Base-by-base conservation (phyloP, 2,888 invertebrate genomes). In the Ptilodon capucinus region DNA sequence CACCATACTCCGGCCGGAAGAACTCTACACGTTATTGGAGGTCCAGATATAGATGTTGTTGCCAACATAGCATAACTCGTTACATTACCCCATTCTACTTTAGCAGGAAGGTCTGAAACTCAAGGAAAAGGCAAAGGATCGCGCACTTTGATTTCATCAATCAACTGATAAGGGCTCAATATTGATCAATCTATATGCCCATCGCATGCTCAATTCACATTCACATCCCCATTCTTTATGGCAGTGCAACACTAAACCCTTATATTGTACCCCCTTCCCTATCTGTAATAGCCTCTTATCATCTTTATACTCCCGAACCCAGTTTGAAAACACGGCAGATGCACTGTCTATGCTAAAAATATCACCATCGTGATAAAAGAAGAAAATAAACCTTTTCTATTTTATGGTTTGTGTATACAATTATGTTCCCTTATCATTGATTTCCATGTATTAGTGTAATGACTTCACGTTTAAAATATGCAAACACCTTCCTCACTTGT, bases 211-310 rank as follows among this genome's bases (percentile, higher is more conserved):
- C 60, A 52, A 57, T 65, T 56, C 68, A 74, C 79, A 80, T 82
- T 81, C 69, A 65, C 67, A 71, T 59, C 64, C 67, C 69, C 73
- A 56, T 38, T 6, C 56, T 70, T 64, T 54, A 64, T 53, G 54
- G 21, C 48, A 14, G 67, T 46, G 69, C 68, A 74, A 69, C 74
- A 73, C 66, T 72, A 83, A 79, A 65, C 68, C 73, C 69, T 73
- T 71, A 67, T 63, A 67, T 55, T 72, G 66, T 43, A 56, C 66
- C 75, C 73, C 72, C 70, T 68, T 69, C 70, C 64, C 71, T 80
- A 78, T 79, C 79, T 77, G 50, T 77, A 74, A 77, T 77, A 68
- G 67, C 54, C 61, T 73, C 84, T 89, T 90, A 90, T 90, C 89
- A 84, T 86, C 80, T 85, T 87, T 86, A 82, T 87, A 76, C 72